Conservation (phyloP, 1,140 invertebrate genomes). For the Drosophila virilis region DNA sequence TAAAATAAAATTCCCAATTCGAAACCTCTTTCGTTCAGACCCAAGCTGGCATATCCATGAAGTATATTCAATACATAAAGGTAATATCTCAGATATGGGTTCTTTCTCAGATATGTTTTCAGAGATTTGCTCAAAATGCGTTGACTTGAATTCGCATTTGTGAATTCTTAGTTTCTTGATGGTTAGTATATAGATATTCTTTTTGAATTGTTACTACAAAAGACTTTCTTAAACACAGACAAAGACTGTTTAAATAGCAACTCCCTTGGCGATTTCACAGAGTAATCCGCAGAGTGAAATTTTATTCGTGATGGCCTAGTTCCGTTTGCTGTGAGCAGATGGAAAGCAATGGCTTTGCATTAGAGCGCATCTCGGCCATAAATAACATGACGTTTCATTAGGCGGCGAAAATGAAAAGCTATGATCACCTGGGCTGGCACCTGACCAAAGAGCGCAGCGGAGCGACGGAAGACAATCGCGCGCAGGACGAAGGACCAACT, state of each 20-base stretch:
- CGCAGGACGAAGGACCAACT: constrained; percentile 27
- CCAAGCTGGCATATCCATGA: too few relatives aligned
- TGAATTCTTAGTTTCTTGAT: not conserved
- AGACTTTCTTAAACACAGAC: not conserved
- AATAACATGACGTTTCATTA: constrained; percentile 82
- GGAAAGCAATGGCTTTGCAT: constrained; percentile 75
- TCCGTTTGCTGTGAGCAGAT: constrained; percentile 35
- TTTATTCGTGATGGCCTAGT: constrained; percentile 17
- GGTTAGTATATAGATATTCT: not conserved
- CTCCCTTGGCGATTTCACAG: constrained; percentile 2
- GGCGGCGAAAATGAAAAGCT: constrained; percentile 72
- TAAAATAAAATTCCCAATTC: too few relatives aligned
- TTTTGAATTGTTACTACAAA: constrained; percentile 2
- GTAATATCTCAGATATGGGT: too few relatives aligned
- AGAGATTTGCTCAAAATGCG: too few relatives aligned
- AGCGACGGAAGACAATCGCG: constrained; percentile 41
- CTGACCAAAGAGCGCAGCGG: not conserved
- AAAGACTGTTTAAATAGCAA: not conserved
- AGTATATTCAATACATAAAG: too few relatives aligned
- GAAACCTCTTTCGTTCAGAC: too few relatives aligned
- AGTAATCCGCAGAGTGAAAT: constrained; percentile 17
- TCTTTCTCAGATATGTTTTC: too few relatives aligned
- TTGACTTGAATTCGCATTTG: too few relatives aligned
- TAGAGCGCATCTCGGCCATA: constrained; percentile 69
- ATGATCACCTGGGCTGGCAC: constrained; percentile 59